These are phyloP conservation scores for Drosophila ironensis DNA, from an alignment of 1,140 invertebrate genomes.

Conservation along the genomic window DNA sequence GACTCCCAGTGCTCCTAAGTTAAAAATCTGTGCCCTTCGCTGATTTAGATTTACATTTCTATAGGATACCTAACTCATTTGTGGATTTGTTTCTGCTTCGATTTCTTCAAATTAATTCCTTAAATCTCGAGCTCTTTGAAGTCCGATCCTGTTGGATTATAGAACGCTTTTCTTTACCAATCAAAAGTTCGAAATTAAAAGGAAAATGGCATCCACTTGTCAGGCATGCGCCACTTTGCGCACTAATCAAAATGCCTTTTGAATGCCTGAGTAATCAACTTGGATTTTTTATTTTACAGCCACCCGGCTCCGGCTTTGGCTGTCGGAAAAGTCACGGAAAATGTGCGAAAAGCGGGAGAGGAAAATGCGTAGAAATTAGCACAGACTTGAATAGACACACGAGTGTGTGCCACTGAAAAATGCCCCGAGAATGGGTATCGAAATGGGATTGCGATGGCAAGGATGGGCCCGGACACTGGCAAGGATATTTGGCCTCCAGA, in stretches of 20 bases:
- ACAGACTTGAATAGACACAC: slow-evolving; percentile 73
- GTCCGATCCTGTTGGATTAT: slow-evolving; percentile 2
- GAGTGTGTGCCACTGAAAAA: slow-evolving; percentile 34
- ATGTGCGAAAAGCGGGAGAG: slow-evolving; percentile 8
- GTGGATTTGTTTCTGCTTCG: background rate
- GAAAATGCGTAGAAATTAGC: slow-evolving; percentile 73
- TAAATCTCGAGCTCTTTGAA: slow-evolving; percentile 6
- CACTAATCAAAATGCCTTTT: slow-evolving; percentile 79
- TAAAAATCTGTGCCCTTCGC: too few relatives aligned
- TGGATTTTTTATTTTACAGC: slow-evolving; percentile 44
- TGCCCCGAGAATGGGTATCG: background rate
- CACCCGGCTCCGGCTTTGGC: background rate
- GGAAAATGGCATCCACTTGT: slow-evolving; percentile 43
- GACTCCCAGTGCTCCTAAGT: too few relatives aligned
- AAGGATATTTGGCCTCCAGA: slow-evolving; percentile 41
- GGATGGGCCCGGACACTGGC: slow-evolving; percentile 16
- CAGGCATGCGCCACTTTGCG: slow-evolving; percentile 58
- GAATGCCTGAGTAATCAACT: slow-evolving; percentile 72
- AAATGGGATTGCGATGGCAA: slow-evolving; percentile 16
- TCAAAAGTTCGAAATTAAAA: slow-evolving; percentile 58
- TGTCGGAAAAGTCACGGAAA: slow-evolving; percentile 1
- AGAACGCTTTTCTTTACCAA: slow-evolving; percentile 12
- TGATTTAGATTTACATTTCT: too few relatives aligned
- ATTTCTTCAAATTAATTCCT: background rate
- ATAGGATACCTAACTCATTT: too few relatives aligned